These are phyloP conservation scores for Ips typographus DNA, from an alignment of 1,140 invertebrate genomes.

Conservation along the genomic window DNA sequence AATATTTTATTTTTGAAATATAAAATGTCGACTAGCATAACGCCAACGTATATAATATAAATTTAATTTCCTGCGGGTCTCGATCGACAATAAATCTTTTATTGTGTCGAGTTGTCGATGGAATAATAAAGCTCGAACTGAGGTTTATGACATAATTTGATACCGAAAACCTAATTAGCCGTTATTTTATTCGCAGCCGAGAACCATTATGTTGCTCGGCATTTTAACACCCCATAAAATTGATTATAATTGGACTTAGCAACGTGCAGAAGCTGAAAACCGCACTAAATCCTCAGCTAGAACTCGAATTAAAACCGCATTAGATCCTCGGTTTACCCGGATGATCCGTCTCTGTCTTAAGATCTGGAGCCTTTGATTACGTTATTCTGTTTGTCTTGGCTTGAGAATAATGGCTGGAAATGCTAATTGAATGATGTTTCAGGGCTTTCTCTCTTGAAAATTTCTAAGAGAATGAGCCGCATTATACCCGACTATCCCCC, in stretches of 20 bases:
- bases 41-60: slow-evolving; percentile 15
- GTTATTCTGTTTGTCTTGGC: slow-evolving; percentile 11
- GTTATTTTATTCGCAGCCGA: slow-evolving; percentile 19
- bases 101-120: slow-evolving; percentile 29
- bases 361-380: slow-evolving; percentile 2
- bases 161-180: slow-evolving; percentile 24
- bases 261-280: not conserved
- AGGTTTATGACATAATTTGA: slow-evolving; percentile 29
- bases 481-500: no score
- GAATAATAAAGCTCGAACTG: slow-evolving; percentile 13
- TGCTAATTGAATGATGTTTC: slow-evolving; percentile 6
- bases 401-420: not conserved
- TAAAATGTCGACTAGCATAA: slow-evolving; percentile 17
- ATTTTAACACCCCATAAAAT: slow-evolving; percentile 8
- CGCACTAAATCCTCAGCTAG: not conserved
- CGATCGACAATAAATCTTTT: slow-evolving; percentile 27
- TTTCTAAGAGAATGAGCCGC: no score
- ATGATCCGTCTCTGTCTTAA: slow-evolving; percentile 11
- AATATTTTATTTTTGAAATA: slow-evolving; percentile 13
- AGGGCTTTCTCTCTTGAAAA: not conserved
- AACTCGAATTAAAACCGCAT: slow-evolving; percentile 5
- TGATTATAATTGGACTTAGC: slow-evolving; percentile 6
- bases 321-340: slow-evolving; percentile 1
- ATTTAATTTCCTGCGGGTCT: slow-evolving; percentile 26
- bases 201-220: slow-evolving; percentile 12